phyloP scores from a whole-genome alignment of 2,113 vertebrate species.

The Callipepla californica region DNA sequence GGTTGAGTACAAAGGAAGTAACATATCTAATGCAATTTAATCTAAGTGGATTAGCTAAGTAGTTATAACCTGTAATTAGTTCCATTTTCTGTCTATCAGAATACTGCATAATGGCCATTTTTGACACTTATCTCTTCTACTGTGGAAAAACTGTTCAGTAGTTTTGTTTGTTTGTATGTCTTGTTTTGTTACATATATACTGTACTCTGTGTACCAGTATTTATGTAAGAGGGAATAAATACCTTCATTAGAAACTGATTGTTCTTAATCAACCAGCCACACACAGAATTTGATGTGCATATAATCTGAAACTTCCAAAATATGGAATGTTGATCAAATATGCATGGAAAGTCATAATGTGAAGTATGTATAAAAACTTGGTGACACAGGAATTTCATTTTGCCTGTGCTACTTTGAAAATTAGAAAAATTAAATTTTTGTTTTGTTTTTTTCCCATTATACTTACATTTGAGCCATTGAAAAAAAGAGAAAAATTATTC shows the following conservation, averaged over 20 bases:
- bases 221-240: accelerated
- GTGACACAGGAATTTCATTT: background rate
- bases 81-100: background rate
- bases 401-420: background rate
- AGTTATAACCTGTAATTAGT: background rate
- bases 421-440: background rate
- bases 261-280: background rate
- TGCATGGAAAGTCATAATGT: accelerated
- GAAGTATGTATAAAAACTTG: background rate
- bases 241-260: background rate
- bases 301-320: background rate
- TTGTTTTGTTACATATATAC: background rate
- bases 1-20: background rate
- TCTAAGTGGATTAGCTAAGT: background rate
- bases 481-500: background rate
- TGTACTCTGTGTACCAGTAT: background rate
- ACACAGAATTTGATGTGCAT: background rate
- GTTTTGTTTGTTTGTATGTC: background rate
- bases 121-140: background rate
- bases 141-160: background rate
- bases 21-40: background rate
- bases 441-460: background rate
- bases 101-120: background rate
- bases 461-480: background rate
- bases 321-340: background rate